Evolutionary conservation across 2,797 vertebrate species (phyloP), one percentile per base, ranked within the genome.

Genomic region (Crypturellus tataupa): DNA sequence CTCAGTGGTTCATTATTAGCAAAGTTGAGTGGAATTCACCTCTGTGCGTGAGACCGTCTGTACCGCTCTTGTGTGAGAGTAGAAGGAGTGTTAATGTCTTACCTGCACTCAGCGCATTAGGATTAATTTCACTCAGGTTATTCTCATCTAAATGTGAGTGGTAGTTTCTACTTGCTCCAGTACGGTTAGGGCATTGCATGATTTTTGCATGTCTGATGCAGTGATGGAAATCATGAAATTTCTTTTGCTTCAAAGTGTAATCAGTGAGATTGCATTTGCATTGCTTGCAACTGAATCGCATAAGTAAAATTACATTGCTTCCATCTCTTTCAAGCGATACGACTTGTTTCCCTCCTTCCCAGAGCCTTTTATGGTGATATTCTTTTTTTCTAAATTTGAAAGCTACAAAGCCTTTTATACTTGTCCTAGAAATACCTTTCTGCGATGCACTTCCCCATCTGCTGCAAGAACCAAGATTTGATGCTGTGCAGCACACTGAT

Each of bases 191-290:
- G 47, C 40, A 40, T 89, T 64, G 71, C 71, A 70, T 95, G 89
- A 67, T 94, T 97, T 97, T 87, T 95, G 69, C 85, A 79, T 81
- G 83, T 92, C 85, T 96, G 64, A 89, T 91, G 89, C 67, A 64
- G 58, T 71, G 89, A 87, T 94, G 88, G 94, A 96, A 97, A 97
- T 91, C 96, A 96, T 95, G 94, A 97, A 94, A 97, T 97, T 93
- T 88, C 91, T 92, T 97, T 97, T 97, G 96, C 97, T 97, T 97
- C 95, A 90, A 89, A 98, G 88, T 33, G 89, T 89, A 97, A 97
- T 97, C 96, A 96, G 95, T 62, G 92, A 95, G 96, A 97, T 97
- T 97, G 93, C 95, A 95, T 97, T 97, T 97, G 97, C 95, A 91
- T 96, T 23, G 72, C 95, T 95, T 92, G 47, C 92, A 97, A 95